phyloP scores from a whole-genome alignment of 2,797 vertebrate species.

The Acipenser transmontanus region DNA sequence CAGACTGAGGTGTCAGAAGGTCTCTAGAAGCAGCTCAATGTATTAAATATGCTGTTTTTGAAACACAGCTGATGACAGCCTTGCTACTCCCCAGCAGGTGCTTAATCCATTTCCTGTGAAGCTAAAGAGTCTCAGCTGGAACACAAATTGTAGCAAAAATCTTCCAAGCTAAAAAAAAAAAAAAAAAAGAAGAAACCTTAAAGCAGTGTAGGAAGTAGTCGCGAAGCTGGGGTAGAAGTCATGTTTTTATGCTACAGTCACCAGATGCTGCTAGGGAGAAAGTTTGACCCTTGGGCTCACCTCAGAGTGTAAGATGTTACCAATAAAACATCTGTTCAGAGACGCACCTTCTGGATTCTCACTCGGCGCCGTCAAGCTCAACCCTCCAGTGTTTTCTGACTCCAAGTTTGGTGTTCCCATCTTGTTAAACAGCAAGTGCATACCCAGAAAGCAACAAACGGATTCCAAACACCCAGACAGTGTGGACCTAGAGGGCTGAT shows the following conservation, averaged over 20 bases:
- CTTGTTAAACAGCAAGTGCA: slow-evolving; percentile 5
- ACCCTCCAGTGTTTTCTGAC: neutral
- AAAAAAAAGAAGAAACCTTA: slow-evolving; percentile 6
- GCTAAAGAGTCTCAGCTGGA: slow-evolving; percentile 23
- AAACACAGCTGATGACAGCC: slow-evolving; percentile 27
- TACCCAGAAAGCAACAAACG: neutral
- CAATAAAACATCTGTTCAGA: slow-evolving; percentile 30
- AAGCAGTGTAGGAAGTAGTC: slow-evolving; percentile 15
- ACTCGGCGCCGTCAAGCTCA: slow-evolving; percentile 8
- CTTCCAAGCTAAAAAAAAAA: slow-evolving; percentile 7
- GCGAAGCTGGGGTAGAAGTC: slow-evolving; percentile 19
- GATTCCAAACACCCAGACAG: too few species aligned
- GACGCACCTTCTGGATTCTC: slow-evolving; percentile 17
- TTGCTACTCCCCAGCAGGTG: slow-evolving; percentile 31
- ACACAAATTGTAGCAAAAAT: slow-evolving; percentile 20
- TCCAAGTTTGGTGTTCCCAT: slow-evolving; percentile 9
- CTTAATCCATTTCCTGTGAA: slow-evolving; percentile 38
- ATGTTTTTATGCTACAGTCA: slow-evolving; percentile 17
- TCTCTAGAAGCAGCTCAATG: slow-evolving; percentile 14
- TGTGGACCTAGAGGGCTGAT: too few species aligned
- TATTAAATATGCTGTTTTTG: slow-evolving; percentile 11
- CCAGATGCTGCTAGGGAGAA: slow-evolving; percentile 12
- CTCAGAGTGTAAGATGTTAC: slow-evolving; percentile 22
- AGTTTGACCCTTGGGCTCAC: slow-evolving; percentile 8
- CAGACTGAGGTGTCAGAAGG: slow-evolving; percentile 9